Percentiles rank a stretch among this genome's conserved stretches.
These are phyloP conservation scores for Rhodophaea formosa DNA, from an alignment of 2,888 invertebrate genomes.

Conservation along the genomic window DNA sequence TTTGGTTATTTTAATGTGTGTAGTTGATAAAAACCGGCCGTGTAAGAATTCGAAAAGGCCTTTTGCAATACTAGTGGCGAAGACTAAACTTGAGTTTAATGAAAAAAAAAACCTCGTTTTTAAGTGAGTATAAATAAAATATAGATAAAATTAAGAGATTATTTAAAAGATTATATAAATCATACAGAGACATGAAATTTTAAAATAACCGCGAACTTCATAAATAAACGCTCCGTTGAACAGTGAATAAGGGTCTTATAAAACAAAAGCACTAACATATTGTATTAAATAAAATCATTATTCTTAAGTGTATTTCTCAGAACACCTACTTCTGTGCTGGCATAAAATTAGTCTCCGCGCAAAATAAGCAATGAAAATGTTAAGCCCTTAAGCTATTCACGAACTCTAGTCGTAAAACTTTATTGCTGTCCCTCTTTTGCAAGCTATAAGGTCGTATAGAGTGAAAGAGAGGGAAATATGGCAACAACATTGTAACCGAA, in stretches of 20 bases:
- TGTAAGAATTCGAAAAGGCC: no score
- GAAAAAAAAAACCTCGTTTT: no score
- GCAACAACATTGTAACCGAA: slow-evolving; percentile 60
- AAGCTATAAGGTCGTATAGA: slow-evolving; percentile 25
- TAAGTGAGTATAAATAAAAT: no score
- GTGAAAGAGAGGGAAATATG: slow-evolving; percentile 41
- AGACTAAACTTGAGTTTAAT: no score
- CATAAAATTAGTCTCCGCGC: slow-evolving; percentile 72
- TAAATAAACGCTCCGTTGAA: no score
- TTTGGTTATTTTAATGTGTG: no score
- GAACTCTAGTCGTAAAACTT: slow-evolving; percentile 65
- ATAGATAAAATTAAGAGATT: no score
- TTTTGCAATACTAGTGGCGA: no score
- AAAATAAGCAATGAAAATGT: slow-evolving; percentile 73
- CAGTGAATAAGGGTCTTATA: background rate
- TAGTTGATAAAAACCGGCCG: no score
- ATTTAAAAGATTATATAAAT: no score
- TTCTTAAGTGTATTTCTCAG: slow-evolving; percentile 39
- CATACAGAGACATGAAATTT: no score
- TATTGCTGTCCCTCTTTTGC: slow-evolving; percentile 42
- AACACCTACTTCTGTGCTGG: slow-evolving; percentile 53
- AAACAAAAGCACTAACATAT: background rate
- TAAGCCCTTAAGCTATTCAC: slow-evolving; percentile 63
- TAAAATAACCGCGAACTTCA: no score
- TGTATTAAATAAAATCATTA: slow-evolving; percentile 12